Evolutionary conservation across 64 coral and sea anemone species (phyloP).

Genomic region (Orbicella faveolata): DNA sequence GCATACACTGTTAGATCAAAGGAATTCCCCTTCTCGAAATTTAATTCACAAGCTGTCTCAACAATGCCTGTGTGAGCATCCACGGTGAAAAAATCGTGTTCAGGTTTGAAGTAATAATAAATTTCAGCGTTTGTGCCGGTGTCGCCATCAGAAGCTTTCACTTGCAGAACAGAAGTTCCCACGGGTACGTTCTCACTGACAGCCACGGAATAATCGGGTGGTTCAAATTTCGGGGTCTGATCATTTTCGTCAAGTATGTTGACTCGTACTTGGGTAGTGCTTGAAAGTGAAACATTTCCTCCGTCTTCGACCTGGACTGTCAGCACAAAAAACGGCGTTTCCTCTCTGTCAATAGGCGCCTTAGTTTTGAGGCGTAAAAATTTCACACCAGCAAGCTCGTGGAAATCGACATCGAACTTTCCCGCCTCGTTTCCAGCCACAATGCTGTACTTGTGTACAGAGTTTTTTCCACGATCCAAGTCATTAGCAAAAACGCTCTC

Average conservation of each 20-base stretch:
- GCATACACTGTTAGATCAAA: slow-evolving; percentile 75
- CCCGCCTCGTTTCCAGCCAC: slow-evolving; percentile 82
- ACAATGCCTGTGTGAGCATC: slow-evolving; percentile 89
- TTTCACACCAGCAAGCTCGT: slow-evolving; percentile 75
- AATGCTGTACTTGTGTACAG: slow-evolving; percentile 76
- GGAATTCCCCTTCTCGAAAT: slow-evolving; percentile 73
- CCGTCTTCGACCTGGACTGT: slow-evolving; percentile 84
- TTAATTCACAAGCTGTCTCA: slow-evolving; percentile 60
- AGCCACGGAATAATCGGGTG: slow-evolving; percentile 55
- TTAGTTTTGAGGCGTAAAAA: slow-evolving; percentile 87
- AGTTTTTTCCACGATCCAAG: slow-evolving; percentile 81
- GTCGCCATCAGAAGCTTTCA: slow-evolving; percentile 87
- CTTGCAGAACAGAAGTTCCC: slow-evolving; percentile 71
- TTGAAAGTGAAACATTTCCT: slow-evolving; percentile 50
- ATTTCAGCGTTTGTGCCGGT: slow-evolving; percentile 73
- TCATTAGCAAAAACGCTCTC: slow-evolving; percentile 83
- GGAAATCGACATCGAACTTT: slow-evolving; percentile 71
- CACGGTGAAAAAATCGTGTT: slow-evolving; percentile 77
- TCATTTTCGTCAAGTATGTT: slow-evolving; percentile 96
- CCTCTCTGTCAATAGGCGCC: slow-evolving; percentile 78
- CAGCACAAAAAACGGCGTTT: slow-evolving; percentile 76
- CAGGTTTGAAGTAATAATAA: slow-evolving; percentile 80
- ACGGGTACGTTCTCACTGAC: slow-evolving; percentile 67
- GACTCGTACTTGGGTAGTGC: slow-evolving; percentile 74
- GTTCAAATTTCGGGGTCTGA: slow-evolving; percentile 66